These are phyloP conservation scores for Ceryle rudis DNA, from an alignment of 2,797 vertebrate species.

Conservation along the genomic window DNA sequence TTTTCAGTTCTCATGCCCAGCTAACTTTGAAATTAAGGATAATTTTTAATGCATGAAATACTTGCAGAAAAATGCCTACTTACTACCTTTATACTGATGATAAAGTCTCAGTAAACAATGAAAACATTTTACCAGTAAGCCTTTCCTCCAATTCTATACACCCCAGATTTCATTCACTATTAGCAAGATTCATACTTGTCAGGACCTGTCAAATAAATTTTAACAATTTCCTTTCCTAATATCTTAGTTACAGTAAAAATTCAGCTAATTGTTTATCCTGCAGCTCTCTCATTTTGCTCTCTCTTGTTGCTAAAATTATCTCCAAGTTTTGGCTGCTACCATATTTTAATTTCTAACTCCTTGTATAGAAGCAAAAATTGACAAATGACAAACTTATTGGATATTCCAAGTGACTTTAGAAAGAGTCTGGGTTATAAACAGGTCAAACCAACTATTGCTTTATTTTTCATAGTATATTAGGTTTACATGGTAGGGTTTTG, in stretches of 20 bases:
- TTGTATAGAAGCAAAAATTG: neutral
- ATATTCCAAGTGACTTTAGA: neutral
- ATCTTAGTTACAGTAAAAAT: slow-evolving; percentile 7
- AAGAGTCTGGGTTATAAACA: neutral
- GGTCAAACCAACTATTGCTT: neutral
- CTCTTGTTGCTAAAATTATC: neutral
- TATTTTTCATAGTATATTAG: neutral
- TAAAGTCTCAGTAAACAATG: neutral
- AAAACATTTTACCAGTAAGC: neutral
- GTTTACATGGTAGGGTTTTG: neutral
- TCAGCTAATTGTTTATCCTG: neutral
- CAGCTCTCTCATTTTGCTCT: neutral
- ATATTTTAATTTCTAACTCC: neutral
- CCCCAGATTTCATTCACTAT: neutral
- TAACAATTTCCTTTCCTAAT: slow-evolving; percentile 15
- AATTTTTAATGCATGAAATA: slow-evolving; percentile 22
- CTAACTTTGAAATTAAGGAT: slow-evolving; percentile 33
- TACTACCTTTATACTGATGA: neutral
- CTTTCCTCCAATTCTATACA: neutral
- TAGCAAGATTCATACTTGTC: neutral
- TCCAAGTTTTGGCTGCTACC: neutral
- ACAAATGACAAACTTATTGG: neutral
- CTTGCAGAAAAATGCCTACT: slow-evolving; percentile 3
- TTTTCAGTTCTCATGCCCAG: neutral
- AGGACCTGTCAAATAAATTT: slow-evolving; percentile 2